Percentiles rank a stretch among this genome's conserved stretches.
Evolutionary conservation across 2,113 vertebrate genomes (phyloP).

Genomic region (Pedetes capensis): DNA sequence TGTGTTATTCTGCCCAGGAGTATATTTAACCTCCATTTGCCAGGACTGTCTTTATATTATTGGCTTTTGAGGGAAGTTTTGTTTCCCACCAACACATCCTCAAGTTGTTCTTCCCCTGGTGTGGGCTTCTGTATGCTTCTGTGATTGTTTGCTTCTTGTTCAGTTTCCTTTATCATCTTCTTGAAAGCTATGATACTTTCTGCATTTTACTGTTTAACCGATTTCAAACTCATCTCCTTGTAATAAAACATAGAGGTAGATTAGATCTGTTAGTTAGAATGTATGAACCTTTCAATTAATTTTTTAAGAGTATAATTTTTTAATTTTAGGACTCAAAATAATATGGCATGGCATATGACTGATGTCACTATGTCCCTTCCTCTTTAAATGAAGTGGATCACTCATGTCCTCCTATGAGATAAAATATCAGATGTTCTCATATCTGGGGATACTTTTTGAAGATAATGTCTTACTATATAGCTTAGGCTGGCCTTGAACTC

Average conservation of each 20-base stretch:
- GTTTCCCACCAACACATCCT: neutral
- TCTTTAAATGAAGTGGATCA: neutral
- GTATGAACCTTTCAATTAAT: neutral
- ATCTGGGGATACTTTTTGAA: neutral
- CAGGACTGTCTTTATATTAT: neutral
- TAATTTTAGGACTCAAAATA: constrained; percentile 2
- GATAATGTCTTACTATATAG: neutral
- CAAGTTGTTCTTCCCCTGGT: neutral
- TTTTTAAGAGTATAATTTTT: neutral
- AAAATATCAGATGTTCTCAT: neutral
- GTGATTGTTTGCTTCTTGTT: neutral
- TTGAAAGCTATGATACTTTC: neutral
- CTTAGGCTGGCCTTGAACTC: neutral
- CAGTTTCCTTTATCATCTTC: neutral
- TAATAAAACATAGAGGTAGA: neutral
- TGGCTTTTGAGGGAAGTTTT: neutral
- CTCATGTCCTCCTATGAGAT: neutral
- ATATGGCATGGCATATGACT: neutral
- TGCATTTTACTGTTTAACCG: neutral
- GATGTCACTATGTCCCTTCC: neutral
- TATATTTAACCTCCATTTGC: neutral
- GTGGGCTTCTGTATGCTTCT: neutral
- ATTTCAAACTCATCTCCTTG: neutral
- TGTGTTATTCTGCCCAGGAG: neutral
- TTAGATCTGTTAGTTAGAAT: neutral